Conservation (phyloP, 2,797 vertebrate genomes). For the Mus spretus region DNA sequence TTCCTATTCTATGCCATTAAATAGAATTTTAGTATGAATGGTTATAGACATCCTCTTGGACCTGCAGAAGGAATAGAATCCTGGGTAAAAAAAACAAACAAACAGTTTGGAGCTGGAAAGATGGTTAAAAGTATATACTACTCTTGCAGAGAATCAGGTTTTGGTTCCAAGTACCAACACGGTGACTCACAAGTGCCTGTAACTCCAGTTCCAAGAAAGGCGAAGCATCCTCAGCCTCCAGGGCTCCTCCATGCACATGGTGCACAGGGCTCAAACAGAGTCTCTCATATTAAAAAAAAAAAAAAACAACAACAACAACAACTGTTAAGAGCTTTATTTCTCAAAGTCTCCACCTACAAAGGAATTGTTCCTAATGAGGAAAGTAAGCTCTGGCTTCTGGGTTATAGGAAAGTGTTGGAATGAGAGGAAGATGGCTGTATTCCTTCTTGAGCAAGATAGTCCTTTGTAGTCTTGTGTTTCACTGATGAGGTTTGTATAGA, state of each 20-base stretch:
- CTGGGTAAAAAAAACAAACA: neutral
- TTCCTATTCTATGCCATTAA: neutral
- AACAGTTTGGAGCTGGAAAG: neutral
- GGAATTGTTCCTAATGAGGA: neutral
- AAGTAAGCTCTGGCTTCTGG: constrained; percentile 7
- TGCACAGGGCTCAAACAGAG: neutral
- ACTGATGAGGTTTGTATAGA: neutral
- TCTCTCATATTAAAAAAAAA: neutral
- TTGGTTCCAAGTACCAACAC: neutral
- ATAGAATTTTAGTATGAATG: neutral
- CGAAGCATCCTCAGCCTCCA: neutral
- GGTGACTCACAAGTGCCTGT: no score
- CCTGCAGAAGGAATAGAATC: neutral
- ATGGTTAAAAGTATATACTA: neutral
- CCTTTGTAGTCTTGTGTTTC: neutral
- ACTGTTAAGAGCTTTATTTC: neutral
- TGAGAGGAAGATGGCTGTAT: neutral
- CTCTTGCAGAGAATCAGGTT: neutral
- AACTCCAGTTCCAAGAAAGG: neutral
- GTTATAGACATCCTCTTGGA: neutral
- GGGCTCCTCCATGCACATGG: no score
- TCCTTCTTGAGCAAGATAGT: neutral
- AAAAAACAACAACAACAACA: no score
- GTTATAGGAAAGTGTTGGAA: neutral
- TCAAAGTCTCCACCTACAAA: constrained; percentile 34